Conservation (phyloP, 2,797 vertebrate genomes). For the Xiphorhynchus erythropygius region DNA sequence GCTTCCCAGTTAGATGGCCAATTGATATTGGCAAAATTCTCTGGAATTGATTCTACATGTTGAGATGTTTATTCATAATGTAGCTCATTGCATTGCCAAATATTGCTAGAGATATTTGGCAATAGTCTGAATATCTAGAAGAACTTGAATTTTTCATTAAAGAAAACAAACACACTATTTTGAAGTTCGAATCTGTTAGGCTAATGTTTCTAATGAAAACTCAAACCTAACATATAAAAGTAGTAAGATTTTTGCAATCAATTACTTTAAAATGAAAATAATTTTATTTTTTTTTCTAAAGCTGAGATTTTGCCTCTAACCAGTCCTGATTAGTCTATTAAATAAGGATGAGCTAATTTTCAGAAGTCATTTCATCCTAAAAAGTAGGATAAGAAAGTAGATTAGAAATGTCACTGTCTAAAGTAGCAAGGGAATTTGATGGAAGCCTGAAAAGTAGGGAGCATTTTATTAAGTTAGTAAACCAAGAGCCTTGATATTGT, state of each 20-base stretch:
- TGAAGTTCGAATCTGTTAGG: not conserved
- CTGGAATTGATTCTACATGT: not conserved
- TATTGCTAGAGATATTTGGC: constrained; percentile 8
- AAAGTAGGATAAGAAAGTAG: not conserved
- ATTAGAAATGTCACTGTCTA: not conserved
- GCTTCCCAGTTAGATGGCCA: not conserved
- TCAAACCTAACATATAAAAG: not conserved
- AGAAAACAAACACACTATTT: not conserved
- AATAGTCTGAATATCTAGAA: not conserved
- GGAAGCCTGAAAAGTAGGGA: not conserved
- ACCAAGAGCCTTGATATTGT: not conserved
- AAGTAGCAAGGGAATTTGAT: not conserved
- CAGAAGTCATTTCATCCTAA: not conserved
- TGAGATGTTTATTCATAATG: not conserved
- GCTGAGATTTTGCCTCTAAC: not conserved
- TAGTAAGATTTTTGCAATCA: not conserved
- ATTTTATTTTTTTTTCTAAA: not conserved
- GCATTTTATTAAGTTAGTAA: not conserved
- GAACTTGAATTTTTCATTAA: not conserved
- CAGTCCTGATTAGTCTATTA: not conserved
- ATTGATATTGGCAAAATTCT: not conserved
- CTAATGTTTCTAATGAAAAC: not conserved
- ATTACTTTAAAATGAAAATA: not conserved
- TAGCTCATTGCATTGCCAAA: constrained; percentile 25
- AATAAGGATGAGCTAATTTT: not conserved